Percentiles rank a stretch among this genome's conserved stretches.
These are phyloP conservation scores for Anolis apletophallus DNA, from an alignment of 2,797 vertebrate species.

Conservation along the genomic window DNA sequence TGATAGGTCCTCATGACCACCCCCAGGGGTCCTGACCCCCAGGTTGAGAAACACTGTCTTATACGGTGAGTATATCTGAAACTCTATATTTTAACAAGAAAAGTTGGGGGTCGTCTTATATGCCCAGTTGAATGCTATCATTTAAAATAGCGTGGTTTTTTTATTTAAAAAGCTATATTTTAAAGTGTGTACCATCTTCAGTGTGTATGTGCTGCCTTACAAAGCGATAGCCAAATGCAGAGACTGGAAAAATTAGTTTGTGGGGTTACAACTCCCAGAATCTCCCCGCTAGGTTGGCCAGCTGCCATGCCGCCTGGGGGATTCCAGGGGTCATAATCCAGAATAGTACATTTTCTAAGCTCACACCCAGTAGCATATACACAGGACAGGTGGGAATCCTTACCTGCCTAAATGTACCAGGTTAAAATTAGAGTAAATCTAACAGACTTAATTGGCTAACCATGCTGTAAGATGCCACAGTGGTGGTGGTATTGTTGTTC, in stretches of 20 bases:
- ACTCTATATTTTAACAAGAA: no score
- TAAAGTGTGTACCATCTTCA: neutral
- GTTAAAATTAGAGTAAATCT: neutral
- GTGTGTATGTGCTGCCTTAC: neutral
- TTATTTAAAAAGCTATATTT: no score
- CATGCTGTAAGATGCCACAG: neutral
- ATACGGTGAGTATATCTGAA: no score
- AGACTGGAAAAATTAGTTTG: neutral
- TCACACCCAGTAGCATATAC: neutral
- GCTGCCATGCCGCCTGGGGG: neutral
- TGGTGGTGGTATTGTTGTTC: neutral
- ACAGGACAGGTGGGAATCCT: neutral
- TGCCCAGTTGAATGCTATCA: no score
- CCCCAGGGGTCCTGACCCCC: no score
- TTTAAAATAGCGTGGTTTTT: no score
- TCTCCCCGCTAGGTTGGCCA: neutral
- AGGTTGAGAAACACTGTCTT: no score
- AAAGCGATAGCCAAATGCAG: neutral
- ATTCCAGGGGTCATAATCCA: neutral
- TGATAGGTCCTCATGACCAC: no score
- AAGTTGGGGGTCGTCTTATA: no score
- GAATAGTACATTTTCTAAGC: neutral
- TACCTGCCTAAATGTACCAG: neutral
- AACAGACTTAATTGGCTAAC: no score
- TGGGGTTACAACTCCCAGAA: no score